Evolutionary conservation across 2,113 vertebrate species (phyloP).

Genomic region (Oxygymnocypris stewartii): DNA sequence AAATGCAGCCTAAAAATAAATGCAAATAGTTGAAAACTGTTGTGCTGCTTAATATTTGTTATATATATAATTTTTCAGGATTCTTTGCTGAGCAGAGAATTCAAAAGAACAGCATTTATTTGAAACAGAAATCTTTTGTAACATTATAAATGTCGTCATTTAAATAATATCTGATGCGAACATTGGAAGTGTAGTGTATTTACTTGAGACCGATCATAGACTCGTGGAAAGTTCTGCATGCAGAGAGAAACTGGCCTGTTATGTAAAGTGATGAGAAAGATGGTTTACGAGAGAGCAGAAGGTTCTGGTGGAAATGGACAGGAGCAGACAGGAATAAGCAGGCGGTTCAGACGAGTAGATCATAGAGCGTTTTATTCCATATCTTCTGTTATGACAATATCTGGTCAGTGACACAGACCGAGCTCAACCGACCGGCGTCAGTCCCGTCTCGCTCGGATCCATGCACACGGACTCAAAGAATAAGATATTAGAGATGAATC

Average conservation of each 20-base stretch:
- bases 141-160: too few relatives aligned
- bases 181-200: background rate
- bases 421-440: background rate
- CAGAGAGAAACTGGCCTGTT: slow-evolving; percentile 33
- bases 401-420: slow-evolving; percentile 46
- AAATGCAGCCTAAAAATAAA: background rate
- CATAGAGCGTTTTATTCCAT: slow-evolving; percentile 73
- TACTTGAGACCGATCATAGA: too few relatives aligned
- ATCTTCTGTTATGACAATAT: slow-evolving; percentile 63
- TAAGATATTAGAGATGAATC: slow-evolving; percentile 10
- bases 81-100: too few relatives aligned
- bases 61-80: too few relatives aligned
- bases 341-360: slow-evolving; percentile 54
- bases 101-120: too few relatives aligned
- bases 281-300: background rate
- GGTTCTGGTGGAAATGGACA: too few relatives aligned
- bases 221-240: slow-evolving; percentile 28
- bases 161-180: background rate
- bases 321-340: slow-evolving; percentile 58
- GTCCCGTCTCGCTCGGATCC: background rate
- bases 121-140: too few relatives aligned
- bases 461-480: slow-evolving; percentile 14
- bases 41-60: too few relatives aligned
- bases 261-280: slow-evolving; percentile 21
- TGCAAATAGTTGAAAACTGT: too few relatives aligned